Conservation (phyloP, 2,113 vertebrate genomes). For the Poicephalus meyeri region DNA sequence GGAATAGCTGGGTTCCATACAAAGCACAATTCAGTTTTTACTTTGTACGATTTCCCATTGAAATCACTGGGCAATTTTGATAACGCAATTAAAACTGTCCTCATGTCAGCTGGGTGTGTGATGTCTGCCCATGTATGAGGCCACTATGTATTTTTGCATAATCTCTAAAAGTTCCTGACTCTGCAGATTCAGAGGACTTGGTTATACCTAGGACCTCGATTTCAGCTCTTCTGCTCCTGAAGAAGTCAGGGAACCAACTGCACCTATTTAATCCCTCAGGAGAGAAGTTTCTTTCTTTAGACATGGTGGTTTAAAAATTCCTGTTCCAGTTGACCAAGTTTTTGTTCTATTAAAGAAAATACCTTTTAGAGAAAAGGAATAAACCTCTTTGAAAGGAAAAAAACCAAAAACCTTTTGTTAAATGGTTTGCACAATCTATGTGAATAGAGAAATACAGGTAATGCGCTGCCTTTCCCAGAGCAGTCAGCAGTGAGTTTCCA, state of each 20-base stretch:
- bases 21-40: fast-evolving
- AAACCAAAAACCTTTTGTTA: background rate
- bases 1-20: background rate
- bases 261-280: background rate
- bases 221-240: background rate
- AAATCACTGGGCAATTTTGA: background rate
- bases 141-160: background rate
- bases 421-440: background rate
- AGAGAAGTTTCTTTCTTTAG: background rate
- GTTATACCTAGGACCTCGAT: background rate
- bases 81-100: fast-evolving
- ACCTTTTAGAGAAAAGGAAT: background rate
- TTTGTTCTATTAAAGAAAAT: background rate
- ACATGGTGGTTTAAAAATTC: background rate
- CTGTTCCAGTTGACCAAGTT: background rate
- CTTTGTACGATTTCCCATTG: background rate
- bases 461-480: background rate
- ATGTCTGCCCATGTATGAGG: fast-evolving
- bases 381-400: background rate
- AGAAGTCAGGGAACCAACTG: background rate
- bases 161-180: background rate
- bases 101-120: background rate
- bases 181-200: background rate
- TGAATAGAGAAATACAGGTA: background rate
- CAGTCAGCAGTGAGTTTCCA: background rate